Base-by-base conservation (phyloP, 2,113 vertebrate species). In the Meriones unguiculatus region DNA sequence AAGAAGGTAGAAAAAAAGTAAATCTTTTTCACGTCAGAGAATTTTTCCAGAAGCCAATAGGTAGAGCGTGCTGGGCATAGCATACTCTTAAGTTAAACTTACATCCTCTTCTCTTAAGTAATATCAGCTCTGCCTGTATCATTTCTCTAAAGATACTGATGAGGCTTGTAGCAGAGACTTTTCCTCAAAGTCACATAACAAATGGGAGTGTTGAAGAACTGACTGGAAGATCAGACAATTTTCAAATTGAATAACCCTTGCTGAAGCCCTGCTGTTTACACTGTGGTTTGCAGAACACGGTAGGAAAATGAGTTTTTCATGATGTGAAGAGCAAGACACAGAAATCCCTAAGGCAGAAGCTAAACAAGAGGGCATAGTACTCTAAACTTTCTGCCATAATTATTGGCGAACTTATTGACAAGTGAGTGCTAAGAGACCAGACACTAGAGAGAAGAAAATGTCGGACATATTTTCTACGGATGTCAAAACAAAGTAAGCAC, bases 201-300 rank as follows among this genome's bases (percentile, higher is more conserved):
- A 81, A 94, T n/a, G 28, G 32, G 30, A 96, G 25, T 13, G 13
- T 13, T 82, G 57, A 87, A 94, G 67, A 67, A 54, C 30, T 52
- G 78, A 38, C 13, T 76, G 76, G 41, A 57, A 89, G 30, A 89
- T 28, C 69, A 24, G 24, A 89, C 5, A 81, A 59, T 62, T n/a
- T 35, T 87, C 75, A 85, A 87, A 85, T 89, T 77, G 94, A 89
- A 93, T 57, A 93, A 90, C 35, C 18, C 72, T 85, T 35, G 76
- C 1, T 35, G 41, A 81, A 59, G 30, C 52, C 18, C 46, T 57
- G 32, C 24, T 82, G 78, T 91, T 86, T 95, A 20, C 57, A 75
- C 32, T 70, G 13, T 12, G 12, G 2, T 35, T 46, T 52, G 1
- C 41, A 75, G 76, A 13, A 90, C 15, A 59, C 84, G 25, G 41